phyloP scores from a whole-genome alignment of 2,113 vertebrate genomes.

The Carettochelys insculpta region DNA sequence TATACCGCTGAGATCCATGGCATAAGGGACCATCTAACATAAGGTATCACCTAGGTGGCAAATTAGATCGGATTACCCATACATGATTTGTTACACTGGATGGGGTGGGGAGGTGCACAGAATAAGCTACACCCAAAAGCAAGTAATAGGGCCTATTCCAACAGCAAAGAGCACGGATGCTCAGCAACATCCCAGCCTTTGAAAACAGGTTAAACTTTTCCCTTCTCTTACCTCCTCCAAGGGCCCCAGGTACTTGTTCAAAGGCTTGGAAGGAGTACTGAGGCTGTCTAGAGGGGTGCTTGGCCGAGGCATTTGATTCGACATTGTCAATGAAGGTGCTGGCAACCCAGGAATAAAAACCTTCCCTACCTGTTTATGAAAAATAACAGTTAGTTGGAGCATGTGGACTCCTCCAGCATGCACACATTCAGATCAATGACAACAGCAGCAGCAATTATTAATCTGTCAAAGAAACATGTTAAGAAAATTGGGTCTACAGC shows the following conservation, averaged over 20 bases:
- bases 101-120: neutral
- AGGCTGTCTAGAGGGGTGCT: conserved; percentile 84
- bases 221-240: conserved; percentile 85
- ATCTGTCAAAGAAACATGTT: neutral
- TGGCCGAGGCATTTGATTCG: conserved; percentile 80
- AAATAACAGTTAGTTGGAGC: neutral
- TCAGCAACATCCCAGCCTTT: neutral
- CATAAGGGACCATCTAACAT: neutral
- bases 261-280: conserved; percentile 86
- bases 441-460: neutral
- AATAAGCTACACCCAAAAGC: neutral
- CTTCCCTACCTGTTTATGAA: conserved; percentile 88
- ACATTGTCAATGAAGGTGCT: conserved; percentile 84
- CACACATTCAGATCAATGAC: neutral
- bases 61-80: neutral
- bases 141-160: neutral
- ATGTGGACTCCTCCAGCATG: neutral
- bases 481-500: neutral
- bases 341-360: conserved; percentile 92
- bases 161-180: neutral
- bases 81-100: neutral
- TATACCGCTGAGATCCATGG: neutral
- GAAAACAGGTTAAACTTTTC: neutral
- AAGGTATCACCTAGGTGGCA: neutral
- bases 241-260: conserved; percentile 84